Evolutionary conservation across 2,113 vertebrate genomes (phyloP).

Genomic region (Forbesichthys papilliferus): DNA sequence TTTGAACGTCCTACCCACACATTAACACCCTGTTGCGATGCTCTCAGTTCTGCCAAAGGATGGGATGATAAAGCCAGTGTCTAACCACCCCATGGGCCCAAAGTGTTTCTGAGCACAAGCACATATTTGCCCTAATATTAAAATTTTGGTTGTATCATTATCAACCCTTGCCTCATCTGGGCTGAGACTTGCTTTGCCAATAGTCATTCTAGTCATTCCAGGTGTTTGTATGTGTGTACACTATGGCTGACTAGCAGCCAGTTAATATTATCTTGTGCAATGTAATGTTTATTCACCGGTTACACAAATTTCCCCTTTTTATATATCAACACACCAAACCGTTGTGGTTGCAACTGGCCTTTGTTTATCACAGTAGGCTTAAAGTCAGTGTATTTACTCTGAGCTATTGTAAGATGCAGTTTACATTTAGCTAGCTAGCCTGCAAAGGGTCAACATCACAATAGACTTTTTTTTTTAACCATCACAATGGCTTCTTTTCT

Average conservation of each 20-base stretch:
- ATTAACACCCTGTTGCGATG: not conserved
- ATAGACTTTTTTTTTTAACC: no score
- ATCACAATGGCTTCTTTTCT: not conserved
- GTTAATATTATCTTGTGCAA: not conserved
- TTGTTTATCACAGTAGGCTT: conserved; percentile 7
- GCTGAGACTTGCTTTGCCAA: not conserved
- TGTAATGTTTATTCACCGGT: not conserved
- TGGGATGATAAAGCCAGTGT: not conserved
- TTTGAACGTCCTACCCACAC: conserved; percentile 1
- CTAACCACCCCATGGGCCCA: conserved; percentile 11
- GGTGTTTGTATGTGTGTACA: not conserved
- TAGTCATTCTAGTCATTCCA: not conserved
- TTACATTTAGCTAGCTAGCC: not conserved
- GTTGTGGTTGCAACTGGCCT: not conserved
- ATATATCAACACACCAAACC: not conserved
- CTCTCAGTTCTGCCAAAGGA: not conserved
- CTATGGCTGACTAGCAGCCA: not conserved
- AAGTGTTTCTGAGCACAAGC: conserved; percentile 34
- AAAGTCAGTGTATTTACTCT: not conserved
- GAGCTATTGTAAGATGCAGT: not conserved
- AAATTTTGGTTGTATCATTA: conserved; percentile 17
- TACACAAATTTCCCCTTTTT: not conserved
- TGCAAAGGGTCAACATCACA: conserved; percentile 3
- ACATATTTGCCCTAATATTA: conserved; percentile 16
- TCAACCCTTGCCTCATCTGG: not conserved